These are phyloP conservation scores for Antechinus flavipes DNA, from an alignment of 2,113 vertebrate genomes.

Conservation along the genomic window DNA sequence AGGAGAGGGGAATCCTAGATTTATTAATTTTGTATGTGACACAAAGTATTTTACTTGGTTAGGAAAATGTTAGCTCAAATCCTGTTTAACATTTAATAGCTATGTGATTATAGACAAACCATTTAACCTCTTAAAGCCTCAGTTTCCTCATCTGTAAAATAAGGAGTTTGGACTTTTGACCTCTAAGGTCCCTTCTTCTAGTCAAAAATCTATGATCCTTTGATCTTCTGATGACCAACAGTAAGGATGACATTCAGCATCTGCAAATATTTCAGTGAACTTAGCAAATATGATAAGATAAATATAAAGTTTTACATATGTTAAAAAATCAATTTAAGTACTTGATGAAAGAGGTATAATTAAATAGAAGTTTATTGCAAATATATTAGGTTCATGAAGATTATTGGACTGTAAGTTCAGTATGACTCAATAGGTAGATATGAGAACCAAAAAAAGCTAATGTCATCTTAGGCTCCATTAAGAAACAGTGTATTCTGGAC, in stretches of 20 bases:
- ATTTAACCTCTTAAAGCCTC: not conserved
- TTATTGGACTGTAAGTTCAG: not conserved
- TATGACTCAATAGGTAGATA: not conserved
- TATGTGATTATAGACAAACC: not conserved
- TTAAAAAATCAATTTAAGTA: not conserved
- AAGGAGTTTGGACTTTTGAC: not conserved
- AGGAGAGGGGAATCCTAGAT: not conserved
- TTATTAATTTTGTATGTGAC: not conserved
- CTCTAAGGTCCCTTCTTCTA: not conserved
- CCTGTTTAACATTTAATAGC: not conserved
- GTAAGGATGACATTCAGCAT: not conserved
- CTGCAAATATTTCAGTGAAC: not conserved
- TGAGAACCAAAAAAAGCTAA: not conserved
- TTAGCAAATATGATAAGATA: not conserved
- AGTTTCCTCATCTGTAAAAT: not conserved
- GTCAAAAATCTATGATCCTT: not conserved
- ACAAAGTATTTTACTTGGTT: not conserved
- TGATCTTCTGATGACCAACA: not conserved
- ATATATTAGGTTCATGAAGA: fast-evolving
- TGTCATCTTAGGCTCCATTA: not conserved
- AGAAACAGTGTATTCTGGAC: not conserved
- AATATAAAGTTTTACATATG: not conserved
- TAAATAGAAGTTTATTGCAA: not conserved
- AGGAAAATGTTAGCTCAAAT: not conserved
- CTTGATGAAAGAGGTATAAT: not conserved